phyloP scores from a whole-genome alignment of 1,140 invertebrate genomes.

The Caenorhabditis tropicalis region DNA sequence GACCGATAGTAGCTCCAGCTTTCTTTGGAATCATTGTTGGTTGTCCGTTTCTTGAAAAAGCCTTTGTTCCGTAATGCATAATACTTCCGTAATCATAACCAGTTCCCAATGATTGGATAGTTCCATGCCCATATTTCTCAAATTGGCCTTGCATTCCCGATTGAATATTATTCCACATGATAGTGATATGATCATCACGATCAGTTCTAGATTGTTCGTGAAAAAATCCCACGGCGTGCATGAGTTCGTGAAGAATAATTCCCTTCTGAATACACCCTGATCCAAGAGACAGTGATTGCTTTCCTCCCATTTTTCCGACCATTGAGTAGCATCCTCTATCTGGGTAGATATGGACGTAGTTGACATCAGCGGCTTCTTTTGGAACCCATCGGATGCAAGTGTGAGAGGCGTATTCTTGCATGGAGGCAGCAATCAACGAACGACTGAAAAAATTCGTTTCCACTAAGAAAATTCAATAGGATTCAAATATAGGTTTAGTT shows the following conservation, averaged over 20 bases:
- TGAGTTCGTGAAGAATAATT: conserved; percentile 73
- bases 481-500: neutral
- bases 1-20: conserved; percentile 73
- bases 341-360: conserved; percentile 71
- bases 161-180: conserved; percentile 73
- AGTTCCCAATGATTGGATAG: conserved; percentile 69
- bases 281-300: conserved; percentile 75
- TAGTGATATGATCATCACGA: conserved; percentile 71
- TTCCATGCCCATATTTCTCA: conserved; percentile 71
- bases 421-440: conserved; percentile 68
- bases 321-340: conserved; percentile 71
- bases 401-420: conserved; percentile 68
- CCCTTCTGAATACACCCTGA: conserved; percentile 78
- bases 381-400: conserved; percentile 71
- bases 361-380: conserved; percentile 62
- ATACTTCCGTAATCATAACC: conserved; percentile 74
- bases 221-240: conserved; percentile 73
- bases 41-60: conserved; percentile 65
- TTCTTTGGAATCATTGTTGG: conserved; percentile 73
- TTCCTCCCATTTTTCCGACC: conserved; percentile 71
- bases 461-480: too few relatives aligned
- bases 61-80: conserved; percentile 74
- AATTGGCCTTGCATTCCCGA: conserved; percentile 71
- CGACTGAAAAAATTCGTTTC: too few relatives aligned
- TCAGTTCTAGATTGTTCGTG: conserved; percentile 74